Percentiles rank a stretch among this genome's conserved stretches.
Evolutionary conservation across 1,140 invertebrate genomes (phyloP).

Genomic region (Notospermus geniculatus): DNA sequence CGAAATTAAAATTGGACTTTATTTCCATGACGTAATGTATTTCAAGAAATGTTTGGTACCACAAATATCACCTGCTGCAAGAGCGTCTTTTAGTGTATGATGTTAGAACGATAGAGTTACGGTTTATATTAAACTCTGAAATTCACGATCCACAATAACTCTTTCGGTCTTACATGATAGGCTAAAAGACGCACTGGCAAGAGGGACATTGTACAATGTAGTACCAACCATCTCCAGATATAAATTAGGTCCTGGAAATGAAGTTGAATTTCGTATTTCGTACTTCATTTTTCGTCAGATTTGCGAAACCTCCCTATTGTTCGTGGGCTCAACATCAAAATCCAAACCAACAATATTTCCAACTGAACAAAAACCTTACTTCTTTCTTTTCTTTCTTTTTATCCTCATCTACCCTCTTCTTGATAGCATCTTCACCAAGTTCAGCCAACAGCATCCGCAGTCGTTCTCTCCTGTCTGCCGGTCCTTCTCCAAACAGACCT

Average conservation of each 20-base stretch:
- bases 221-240: not conserved
- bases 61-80: too few species aligned
- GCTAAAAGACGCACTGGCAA: too few species aligned
- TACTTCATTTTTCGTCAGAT: too few species aligned
- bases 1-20: too few species aligned
- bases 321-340: not conserved
- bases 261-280: too few species aligned
- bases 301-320: not conserved
- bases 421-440: conserved; percentile 84
- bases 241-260: too few species aligned
- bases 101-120: too few species aligned
- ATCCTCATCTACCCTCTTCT: conserved; percentile 66
- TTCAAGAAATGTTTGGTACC: not conserved
- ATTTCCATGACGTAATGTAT: not conserved
- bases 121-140: too few species aligned
- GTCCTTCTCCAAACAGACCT: conserved; percentile 91
- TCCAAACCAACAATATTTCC: not conserved
- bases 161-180: too few species aligned
- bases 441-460: conserved; percentile 84
- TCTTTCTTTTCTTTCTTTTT: conserved; percentile 53
- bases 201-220: not conserved
- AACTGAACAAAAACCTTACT: conserved; percentile 10
- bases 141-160: not conserved
- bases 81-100: too few species aligned
- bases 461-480: conserved; percentile 86